phyloP scores from a whole-genome alignment of 2,797 vertebrate genomes.

The Steatocranus sp. region DNA sequence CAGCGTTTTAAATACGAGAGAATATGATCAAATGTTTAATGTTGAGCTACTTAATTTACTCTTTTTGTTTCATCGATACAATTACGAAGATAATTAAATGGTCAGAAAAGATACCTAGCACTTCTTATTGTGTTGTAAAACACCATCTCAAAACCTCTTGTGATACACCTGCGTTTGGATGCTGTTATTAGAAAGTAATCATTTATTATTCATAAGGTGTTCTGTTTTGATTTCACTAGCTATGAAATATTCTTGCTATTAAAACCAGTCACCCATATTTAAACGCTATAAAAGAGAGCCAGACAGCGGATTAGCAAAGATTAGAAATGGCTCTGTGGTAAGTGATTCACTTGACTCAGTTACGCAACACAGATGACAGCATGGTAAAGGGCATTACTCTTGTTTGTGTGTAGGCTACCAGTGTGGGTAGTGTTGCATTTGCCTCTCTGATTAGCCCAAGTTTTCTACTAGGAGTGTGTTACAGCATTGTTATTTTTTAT shows the following conservation, averaged over 20 bases:
- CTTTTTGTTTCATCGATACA: neutral
- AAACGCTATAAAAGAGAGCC: slow-evolving; percentile 41
- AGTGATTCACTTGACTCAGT: slow-evolving; percentile 69
- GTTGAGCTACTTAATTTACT: neutral
- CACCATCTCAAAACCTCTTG: neutral
- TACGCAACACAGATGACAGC: slow-evolving; percentile 59
- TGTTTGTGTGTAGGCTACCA: slow-evolving; percentile 41
- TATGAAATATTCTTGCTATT: slow-evolving; percentile 15
- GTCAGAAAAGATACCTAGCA: neutral
- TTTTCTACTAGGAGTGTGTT: neutral
- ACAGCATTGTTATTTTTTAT: neutral
- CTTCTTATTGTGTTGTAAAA: neutral
- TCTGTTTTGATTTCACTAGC: slow-evolving; percentile 1
- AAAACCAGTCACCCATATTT: slow-evolving; percentile 46
- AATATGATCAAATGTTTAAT: neutral
- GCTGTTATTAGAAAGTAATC: neutral
- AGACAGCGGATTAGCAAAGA: slow-evolving; percentile 59
- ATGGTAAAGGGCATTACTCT: slow-evolving; percentile 45
- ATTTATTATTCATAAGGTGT: neutral
- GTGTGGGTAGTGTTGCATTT: slow-evolving; percentile 26
- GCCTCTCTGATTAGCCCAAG: slow-evolving; percentile 28
- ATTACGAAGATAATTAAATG: neutral
- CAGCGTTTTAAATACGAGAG: neutral
- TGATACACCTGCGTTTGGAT: neutral
- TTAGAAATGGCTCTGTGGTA: slow-evolving; percentile 65